Base-by-base conservation (phyloP, 2,797 vertebrate genomes). In the Sebastes iracundus region DNA sequence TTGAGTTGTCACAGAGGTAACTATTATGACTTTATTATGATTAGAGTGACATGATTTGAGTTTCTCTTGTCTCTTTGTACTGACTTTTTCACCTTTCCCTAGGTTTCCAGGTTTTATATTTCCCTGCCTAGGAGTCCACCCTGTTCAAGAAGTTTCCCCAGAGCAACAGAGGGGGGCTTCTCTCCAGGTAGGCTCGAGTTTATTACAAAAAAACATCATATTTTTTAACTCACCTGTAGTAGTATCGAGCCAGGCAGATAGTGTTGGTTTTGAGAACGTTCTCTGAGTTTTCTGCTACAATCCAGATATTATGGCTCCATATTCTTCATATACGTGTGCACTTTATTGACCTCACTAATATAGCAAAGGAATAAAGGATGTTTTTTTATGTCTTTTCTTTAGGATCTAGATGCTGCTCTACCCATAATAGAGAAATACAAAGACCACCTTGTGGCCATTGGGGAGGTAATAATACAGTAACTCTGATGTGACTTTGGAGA, bases 361-460 rank as follows among this genome's bases (percentile, higher is more conserved):
- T 5, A 25, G 3, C 4, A 1, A 18, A 68, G 9, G 1, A 32
- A 8, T 68, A 35, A 56, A 49, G 0, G 0, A 10, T 30, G 2
- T 20, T 11, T 38, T 60, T 32, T 60, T 18, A 4, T 85, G 1
- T 79, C 20, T 80, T 27, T 70, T 6, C 59, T 60, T 1, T 89
- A 99, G 98, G 98, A 99, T 93, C 89, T 99, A 69, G 96, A 98
- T 84, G 94, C 92, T 81, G 98, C 98, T 2, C 81, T 99, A n/a
- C 98, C 98, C 0, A 76, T 98, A 74, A 97, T 99, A 75, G 96
- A 99, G 74, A 95, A 93, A 79, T 97, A 98, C 91, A 97, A 96
- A 94, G 96, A 99, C 33, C 95, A 83, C 1, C 87, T 99, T 85
- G 94, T 98, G 84, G 98, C 97, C n/a, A 95, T 99, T 2, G 98